These are phyloP conservation scores for Cydia strobilella DNA, from an alignment of 1,140 invertebrate species.

Conservation along the genomic window DNA sequence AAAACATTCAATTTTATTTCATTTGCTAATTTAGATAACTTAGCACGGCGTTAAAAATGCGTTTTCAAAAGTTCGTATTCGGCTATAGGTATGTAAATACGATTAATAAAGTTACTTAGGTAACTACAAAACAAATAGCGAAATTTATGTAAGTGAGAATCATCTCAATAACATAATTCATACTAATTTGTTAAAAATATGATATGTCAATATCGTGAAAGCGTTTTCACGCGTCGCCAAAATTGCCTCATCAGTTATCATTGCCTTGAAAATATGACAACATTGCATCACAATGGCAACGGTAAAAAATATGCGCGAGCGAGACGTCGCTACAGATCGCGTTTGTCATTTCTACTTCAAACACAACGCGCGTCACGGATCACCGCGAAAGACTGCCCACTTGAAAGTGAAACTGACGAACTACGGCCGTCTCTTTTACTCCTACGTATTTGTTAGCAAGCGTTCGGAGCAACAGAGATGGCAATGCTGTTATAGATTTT, in stretches of 20 bases:
- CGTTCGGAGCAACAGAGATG: neutral
- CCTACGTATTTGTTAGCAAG: constrained; percentile 32
- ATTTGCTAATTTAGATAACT: no score
- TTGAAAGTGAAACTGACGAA: constrained; percentile 44
- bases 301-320: constrained; percentile 59
- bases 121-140: no score
- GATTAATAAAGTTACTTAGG: no score
- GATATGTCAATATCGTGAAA: constrained; percentile 28
- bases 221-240: constrained; percentile 34
- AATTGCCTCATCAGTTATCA: constrained; percentile 44
- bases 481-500: constrained; percentile 40
- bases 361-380: constrained; percentile 67
- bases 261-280: constrained; percentile 49
- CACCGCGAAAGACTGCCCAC: constrained; percentile 68
- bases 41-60: no score
- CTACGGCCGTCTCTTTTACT: constrained; percentile 48
- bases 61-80: no score
- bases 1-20: no score
- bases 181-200: neutral
- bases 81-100: no score
- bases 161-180: neutral
- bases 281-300: constrained; percentile 53
- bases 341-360: constrained; percentile 66
- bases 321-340: constrained; percentile 51
- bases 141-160: neutral